Base-by-base conservation (phyloP, 53 echinoderm and acorn worm genomes). In the Luidia sarsii region DNA sequence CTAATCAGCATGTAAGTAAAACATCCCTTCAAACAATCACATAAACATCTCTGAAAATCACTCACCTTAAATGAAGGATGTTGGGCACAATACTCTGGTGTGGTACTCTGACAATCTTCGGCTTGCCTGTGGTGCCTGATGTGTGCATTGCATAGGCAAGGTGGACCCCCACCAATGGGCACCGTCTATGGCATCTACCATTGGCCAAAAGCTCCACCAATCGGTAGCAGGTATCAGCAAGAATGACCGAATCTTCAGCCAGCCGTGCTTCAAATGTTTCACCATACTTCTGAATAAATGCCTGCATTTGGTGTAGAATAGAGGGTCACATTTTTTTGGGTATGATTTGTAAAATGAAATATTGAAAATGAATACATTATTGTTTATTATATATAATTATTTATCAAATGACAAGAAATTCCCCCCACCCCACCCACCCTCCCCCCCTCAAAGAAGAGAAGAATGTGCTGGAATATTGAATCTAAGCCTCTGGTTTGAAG, bases 91-190 rank as follows among this genome's bases (percentile, higher is more conserved):
- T 95, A 30, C 95, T 90, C 29, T 53, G 63, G 54, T 95, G 95
- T 7, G 90, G 92, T 29, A 95, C 95, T 49, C 77, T 31, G 5
- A 95, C 92, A 51, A 92, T 61, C 85, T 95, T 95, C 3, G 95
- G 95, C 49, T 53, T 52, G 43, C 95, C 95, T 0, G 95, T 95
- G 8, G 95, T 88, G 1, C 95, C 95, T 7, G 95, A 95, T n/a
- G 95, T 92, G 48, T 89, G 89, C 37, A 95, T 82, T 8, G 83
- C 95, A 84, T 92, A 95, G 19, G 95, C 95, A 9, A 95, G 72
- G 18, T 67, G 21, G 5, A 67, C 22, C 9, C 15, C 30, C n/a
- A 10, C 25, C 24, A 74, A 39, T 64, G 72, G 54, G 57, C 55
- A 32, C 28, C 1, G 22, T 65, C 24, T 82, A 32, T 29, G 19